phyloP scores from a whole-genome alignment of 1,140 invertebrate genomes.

The Potamilus streckersoni region DNA sequence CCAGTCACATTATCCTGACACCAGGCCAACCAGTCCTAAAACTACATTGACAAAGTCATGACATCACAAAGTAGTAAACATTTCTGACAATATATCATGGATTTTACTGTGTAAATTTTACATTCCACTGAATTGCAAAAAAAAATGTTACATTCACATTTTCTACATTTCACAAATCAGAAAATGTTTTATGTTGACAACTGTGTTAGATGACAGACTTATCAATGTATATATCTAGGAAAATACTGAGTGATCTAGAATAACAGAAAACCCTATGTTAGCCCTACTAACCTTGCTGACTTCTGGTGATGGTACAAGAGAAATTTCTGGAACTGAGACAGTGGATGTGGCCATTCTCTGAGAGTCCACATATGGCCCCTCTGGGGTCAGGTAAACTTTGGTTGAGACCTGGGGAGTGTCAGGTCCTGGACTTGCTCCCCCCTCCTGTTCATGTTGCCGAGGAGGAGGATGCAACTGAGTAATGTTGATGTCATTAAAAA shows the following conservation, averaged over 20 bases:
- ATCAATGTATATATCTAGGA: too few relatives aligned
- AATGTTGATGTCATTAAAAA: conserved; percentile 40
- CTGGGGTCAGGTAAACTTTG: conserved; percentile 18
- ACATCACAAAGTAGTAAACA: too few relatives aligned
- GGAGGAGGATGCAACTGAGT: conserved; percentile 30
- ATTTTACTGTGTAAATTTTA: not conserved
- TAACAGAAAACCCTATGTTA: not conserved
- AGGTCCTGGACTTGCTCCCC: conserved; percentile 16
- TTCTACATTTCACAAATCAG: not conserved
- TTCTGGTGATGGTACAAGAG: conserved; percentile 59
- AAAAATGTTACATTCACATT: not conserved
- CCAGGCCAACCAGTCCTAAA: too few relatives aligned
- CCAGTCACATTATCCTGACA: too few relatives aligned
- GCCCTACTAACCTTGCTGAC: conserved; percentile 49
- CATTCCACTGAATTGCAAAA: not conserved
- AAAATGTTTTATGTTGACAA: not conserved
- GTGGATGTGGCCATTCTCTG: conserved; percentile 50
- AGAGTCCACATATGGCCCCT: not conserved
- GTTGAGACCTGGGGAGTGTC: conserved; percentile 15
- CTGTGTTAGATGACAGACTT: not conserved
- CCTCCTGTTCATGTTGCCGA: conserved; percentile 22
- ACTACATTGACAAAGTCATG: too few relatives aligned
- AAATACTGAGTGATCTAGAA: too few relatives aligned
- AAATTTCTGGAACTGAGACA: conserved; percentile 61
- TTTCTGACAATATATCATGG: too few relatives aligned